These are phyloP conservation scores for Prorops nasuta DNA, from an alignment of 1,140 invertebrate genomes.

Conservation along the genomic window DNA sequence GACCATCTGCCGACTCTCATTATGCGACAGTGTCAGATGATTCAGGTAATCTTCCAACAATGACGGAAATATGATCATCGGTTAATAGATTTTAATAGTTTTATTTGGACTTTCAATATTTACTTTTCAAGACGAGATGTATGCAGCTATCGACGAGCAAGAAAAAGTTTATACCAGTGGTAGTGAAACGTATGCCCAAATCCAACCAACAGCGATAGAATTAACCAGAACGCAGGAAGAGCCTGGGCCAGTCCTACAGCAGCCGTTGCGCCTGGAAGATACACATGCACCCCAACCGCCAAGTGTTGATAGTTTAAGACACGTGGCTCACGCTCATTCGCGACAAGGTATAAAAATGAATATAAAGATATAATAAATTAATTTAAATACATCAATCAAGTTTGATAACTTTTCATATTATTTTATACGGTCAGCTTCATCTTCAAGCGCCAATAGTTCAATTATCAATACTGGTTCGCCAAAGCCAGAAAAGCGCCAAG, in stretches of 20 bases:
- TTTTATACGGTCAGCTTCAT: conserved; percentile 61
- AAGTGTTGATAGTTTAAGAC: conserved; percentile 62
- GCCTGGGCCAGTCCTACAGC: conserved; percentile 44
- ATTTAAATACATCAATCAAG: neutral
- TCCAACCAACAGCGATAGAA: conserved; percentile 65
- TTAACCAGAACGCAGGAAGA: conserved; percentile 51
- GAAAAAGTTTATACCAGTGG: conserved; percentile 73
- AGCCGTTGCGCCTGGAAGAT: conserved; percentile 33
- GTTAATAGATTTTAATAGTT: too few relatives aligned
- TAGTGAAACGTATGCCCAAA: conserved; percentile 87
- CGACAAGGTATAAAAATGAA: conserved; percentile 61
- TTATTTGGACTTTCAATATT: conserved; percentile 5
- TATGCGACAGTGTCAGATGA: conserved; percentile 83
- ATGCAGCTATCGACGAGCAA: conserved; percentile 84
- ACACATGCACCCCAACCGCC: conserved; percentile 57
- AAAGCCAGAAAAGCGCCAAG: conserved; percentile 83
- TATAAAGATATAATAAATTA: neutral
- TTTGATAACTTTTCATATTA: neutral
- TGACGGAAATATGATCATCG: too few relatives aligned
- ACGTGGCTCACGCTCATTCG: conserved; percentile 67
- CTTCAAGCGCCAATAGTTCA: conserved; percentile 73
- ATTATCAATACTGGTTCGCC: conserved; percentile 74
- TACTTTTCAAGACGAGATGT: conserved; percentile 73
- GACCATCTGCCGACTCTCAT: conserved; percentile 65
- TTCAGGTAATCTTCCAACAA: conserved; percentile 70